phyloP scores from a whole-genome alignment of 1,140 invertebrate species.

The Orius laevigatus region DNA sequence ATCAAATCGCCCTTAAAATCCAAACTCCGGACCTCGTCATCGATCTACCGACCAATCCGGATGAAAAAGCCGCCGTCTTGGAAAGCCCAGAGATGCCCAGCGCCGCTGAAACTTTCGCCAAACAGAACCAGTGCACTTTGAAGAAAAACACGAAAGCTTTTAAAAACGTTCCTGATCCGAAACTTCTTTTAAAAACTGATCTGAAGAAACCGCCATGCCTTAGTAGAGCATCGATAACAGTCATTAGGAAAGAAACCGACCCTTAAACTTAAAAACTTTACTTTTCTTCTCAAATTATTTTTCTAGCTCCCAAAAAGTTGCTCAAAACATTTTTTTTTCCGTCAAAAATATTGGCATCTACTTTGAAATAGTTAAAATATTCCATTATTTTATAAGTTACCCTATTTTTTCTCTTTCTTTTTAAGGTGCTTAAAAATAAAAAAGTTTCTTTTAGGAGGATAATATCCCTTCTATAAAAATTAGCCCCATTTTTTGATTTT shows the following conservation, averaged over 20 bases:
- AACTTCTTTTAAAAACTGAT: constrained; percentile 45
- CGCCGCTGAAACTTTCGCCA: constrained; percentile 54
- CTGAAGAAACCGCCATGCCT: constrained; percentile 48
- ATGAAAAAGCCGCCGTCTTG: constrained; percentile 25
- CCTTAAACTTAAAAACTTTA: neutral
- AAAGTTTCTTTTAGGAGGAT: no score
- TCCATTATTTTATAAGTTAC: no score
- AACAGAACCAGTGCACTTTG: constrained; percentile 63
- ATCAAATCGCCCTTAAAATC: neutral
- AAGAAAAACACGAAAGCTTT: constrained; percentile 50
- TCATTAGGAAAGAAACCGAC: constrained; percentile 12
- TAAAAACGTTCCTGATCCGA: constrained; percentile 16
- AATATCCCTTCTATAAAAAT: no score
- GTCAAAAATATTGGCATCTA: no score
- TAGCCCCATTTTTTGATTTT: no score
- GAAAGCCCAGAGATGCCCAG: constrained; percentile 53
- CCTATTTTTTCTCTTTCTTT: no score
- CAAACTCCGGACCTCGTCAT: constrained; percentile 79
- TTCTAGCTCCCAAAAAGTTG: no score
- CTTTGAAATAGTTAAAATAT: no score
- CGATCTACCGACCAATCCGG: constrained; percentile 46
- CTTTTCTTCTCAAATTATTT: no score
- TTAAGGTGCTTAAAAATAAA: no score
- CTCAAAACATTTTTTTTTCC: no score
- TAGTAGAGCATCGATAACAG: constrained; percentile 9